Evolutionary conservation across 2,113 vertebrate genomes (phyloP).

Genomic region (Lamprologus sp.): DNA sequence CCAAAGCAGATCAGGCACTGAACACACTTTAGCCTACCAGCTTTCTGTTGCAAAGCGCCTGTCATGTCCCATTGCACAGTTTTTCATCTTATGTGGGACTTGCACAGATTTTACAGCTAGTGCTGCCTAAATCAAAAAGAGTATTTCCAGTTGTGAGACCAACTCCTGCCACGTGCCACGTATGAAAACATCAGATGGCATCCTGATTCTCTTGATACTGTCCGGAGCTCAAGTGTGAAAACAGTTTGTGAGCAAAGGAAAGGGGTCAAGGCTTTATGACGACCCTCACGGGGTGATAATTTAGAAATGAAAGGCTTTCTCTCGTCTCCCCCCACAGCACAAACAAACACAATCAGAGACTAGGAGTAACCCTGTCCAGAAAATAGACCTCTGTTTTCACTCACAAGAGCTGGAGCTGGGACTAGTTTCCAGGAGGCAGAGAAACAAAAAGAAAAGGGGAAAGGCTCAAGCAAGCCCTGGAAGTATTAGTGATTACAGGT

Average conservation of each 20-base stretch:
- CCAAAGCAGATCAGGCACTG: background rate
- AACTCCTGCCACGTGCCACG: background rate
- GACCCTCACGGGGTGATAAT: slow-evolving; percentile 44
- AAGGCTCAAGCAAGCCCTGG: slow-evolving; percentile 27
- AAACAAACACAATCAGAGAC: slow-evolving; percentile 67
- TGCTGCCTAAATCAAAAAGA: background rate
- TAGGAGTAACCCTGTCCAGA: slow-evolving; percentile 43
- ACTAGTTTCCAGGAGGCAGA: slow-evolving; percentile 23
- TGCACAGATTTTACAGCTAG: background rate
- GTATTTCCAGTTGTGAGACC: background rate
- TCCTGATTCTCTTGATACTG: background rate
- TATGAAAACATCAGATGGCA: background rate
- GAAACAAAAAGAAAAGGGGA: slow-evolving; percentile 1
- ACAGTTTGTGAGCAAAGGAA: background rate
- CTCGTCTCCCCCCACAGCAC: slow-evolving; percentile 42
- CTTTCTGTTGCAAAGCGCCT: background rate
- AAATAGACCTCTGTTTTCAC: slow-evolving; percentile 53
- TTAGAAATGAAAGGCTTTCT: slow-evolving; percentile 48
- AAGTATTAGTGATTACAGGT: slow-evolving; percentile 61
- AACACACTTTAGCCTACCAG: background rate
- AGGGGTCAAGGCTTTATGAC: slow-evolving; percentile 11
- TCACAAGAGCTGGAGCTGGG: slow-evolving; percentile 37
- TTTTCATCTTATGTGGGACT: background rate
- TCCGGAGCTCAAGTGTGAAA: background rate
- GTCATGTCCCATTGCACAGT: background rate